Conservation (phyloP, 2,113 vertebrate species). For the Chunga burmeisteri region DNA sequence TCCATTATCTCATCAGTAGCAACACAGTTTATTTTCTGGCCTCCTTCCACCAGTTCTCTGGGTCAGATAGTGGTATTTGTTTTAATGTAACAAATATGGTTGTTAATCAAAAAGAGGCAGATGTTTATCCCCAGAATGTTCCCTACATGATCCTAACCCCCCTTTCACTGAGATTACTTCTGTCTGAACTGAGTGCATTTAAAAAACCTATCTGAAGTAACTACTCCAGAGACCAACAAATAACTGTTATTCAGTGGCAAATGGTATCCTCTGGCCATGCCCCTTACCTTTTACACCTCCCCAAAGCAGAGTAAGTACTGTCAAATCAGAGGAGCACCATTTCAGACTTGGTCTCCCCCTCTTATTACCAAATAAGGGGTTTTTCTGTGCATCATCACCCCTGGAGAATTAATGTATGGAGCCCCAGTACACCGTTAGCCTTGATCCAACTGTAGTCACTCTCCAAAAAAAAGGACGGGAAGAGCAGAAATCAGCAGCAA, state of each 20-base stretch:
- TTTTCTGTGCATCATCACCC: background rate
- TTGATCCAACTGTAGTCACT: background rate
- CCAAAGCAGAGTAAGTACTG: background rate
- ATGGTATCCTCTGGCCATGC: background rate
- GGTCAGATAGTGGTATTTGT: conserved; percentile 41
- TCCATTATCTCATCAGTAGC: conserved; percentile 34
- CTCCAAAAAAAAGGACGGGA: background rate
- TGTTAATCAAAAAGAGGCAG: conserved; percentile 5
- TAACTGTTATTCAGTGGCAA: background rate
- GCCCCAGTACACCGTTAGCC: background rate
- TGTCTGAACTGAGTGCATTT: conserved; percentile 8
- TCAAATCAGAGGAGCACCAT: background rate
- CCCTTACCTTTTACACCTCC: background rate
- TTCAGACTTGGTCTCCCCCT: background rate
- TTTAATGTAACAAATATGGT: conserved; percentile 40
- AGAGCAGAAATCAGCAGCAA: background rate
- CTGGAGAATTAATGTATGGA: background rate
- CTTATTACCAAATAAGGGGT: background rate
- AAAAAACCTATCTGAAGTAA: conserved; percentile 12
- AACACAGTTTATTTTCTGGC: conserved; percentile 33
- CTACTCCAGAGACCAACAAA: background rate
- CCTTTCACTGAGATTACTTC: background rate
- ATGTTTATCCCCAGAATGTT: conserved; percentile 22
- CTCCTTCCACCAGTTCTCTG: conserved; percentile 21
- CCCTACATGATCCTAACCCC: background rate